Evolutionary conservation across 1,140 invertebrate genomes (phyloP).

Genomic region (Drosophila leontia): DNA sequence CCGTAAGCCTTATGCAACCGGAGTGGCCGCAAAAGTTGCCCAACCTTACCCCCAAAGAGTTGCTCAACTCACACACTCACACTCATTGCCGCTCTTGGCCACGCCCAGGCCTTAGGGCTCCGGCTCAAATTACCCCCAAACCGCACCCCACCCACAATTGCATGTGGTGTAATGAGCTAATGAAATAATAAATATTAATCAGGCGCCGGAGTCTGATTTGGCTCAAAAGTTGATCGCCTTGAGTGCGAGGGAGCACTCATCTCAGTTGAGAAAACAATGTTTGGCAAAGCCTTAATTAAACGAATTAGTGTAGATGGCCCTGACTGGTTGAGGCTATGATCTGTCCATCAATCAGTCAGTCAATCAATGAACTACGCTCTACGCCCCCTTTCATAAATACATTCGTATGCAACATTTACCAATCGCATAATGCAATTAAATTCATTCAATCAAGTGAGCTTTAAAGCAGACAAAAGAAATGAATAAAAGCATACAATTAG

Average conservation of each 20-base stretch:
- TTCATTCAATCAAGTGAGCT: background rate
- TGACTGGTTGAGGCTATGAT: constrained; percentile 19
- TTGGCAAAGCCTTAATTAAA: constrained; percentile 54
- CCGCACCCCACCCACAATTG: constrained; percentile 34
- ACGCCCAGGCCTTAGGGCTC: constrained; percentile 47
- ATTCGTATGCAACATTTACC: constrained; percentile 1
- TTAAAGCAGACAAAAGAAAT: background rate
- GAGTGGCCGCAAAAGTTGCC: constrained; percentile 40
- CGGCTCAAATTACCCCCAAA: constrained; percentile 35
- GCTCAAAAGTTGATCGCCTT: constrained; percentile 41
- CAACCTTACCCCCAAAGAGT: constrained; percentile 27
- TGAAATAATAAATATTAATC: constrained; percentile 69
- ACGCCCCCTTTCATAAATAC: constrained; percentile 6
- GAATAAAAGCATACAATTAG: background rate
- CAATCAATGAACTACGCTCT: constrained; percentile 13
- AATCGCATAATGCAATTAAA: constrained; percentile 8
- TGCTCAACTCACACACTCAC: constrained; percentile 46
- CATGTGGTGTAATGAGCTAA: constrained; percentile 58
- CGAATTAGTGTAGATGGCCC: constrained; percentile 42
- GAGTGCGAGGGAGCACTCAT: constrained; percentile 13
- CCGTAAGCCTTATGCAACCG: constrained; percentile 42
- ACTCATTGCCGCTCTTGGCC: constrained; percentile 7
- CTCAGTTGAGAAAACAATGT: constrained; percentile 38
- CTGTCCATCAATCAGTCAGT: constrained; percentile 11
- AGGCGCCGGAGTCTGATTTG: constrained; percentile 46